Evolutionary conservation across 2,113 vertebrate species (phyloP).

Genomic region (Seriola dumerili): DNA sequence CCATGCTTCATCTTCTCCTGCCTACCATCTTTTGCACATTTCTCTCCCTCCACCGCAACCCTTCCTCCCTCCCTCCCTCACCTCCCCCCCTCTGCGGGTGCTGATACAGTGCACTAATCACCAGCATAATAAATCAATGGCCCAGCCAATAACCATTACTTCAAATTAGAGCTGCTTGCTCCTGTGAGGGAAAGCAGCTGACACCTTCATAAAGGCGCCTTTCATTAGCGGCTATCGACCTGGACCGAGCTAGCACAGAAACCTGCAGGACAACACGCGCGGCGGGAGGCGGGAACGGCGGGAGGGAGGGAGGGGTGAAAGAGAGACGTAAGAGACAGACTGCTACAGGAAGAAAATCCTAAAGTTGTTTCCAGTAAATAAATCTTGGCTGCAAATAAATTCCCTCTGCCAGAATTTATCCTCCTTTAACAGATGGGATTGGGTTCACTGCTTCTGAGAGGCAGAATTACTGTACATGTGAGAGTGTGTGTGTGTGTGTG

Average conservation of each 20-base stretch:
- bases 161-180: constrained; percentile 64
- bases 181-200: constrained; percentile 70
- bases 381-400: constrained; percentile 71
- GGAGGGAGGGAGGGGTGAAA: constrained; percentile 3
- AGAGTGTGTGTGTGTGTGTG: constrained; percentile 19
- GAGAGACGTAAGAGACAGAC: constrained; percentile 34
- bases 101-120: constrained; percentile 72
- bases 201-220: constrained; percentile 75
- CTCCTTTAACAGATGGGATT: constrained; percentile 70
- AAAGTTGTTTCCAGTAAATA: constrained; percentile 78
- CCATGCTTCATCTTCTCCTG: not conserved
- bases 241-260: constrained; percentile 37
- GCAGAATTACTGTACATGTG: constrained; percentile 36
- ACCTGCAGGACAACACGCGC: constrained; percentile 48
- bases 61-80: not conserved
- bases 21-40: constrained; percentile 13
- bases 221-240: constrained; percentile 76
- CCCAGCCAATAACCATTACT: constrained; percentile 74
- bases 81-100: constrained; percentile 16
- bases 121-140: constrained; percentile 69
- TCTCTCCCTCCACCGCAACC: not conserved
- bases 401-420: constrained; percentile 64
- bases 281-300: constrained; percentile 16
- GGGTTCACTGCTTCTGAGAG: constrained; percentile 55
- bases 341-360: constrained; percentile 45